phyloP scores from a whole-genome alignment of 1,140 invertebrate genomes.

The Drosophila pectinifera region DNA sequence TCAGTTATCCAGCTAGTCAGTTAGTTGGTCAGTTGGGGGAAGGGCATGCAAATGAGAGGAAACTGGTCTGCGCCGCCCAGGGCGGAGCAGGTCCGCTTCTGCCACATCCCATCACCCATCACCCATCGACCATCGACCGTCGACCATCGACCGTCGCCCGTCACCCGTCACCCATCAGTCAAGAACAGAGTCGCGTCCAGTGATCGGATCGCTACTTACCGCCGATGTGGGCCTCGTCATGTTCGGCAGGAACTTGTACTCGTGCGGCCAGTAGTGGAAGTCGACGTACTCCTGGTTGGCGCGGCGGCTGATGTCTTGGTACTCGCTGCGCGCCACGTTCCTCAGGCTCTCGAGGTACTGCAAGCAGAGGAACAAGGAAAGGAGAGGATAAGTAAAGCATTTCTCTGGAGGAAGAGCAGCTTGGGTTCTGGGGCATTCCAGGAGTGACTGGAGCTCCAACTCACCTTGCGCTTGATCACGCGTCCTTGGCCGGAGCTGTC shows the following conservation, averaged over 20 bases:
- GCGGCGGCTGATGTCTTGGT: conserved; percentile 24
- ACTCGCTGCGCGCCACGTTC: conserved; percentile 57
- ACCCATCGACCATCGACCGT: too few relatives aligned
- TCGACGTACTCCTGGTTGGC: conserved; percentile 57
- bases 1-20: background rate
- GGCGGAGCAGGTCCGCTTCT: conserved; percentile 71
- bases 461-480: conserved; percentile 63
- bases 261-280: conserved; percentile 52
- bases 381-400: conserved; percentile 12
- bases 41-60: conserved; percentile 55
- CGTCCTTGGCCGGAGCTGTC: conserved; percentile 37
- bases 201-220: conserved; percentile 58
- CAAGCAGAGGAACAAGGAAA: background rate
- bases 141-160: background rate
- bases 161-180: conserved; percentile 8
- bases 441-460: too few relatives aligned
- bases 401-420: too few relatives aligned
- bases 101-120: conserved; percentile 1
- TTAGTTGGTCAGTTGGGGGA: conserved; percentile 9
- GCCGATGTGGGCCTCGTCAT: conserved; percentile 61
- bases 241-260: conserved; percentile 79
- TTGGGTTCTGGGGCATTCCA: too few relatives aligned
- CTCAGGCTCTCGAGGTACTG: conserved; percentile 56
- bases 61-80: conserved; percentile 69
- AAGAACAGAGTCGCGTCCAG: background rate